These are phyloP conservation scores for Antigone vipio DNA, from an alignment of 2,113 vertebrate genomes.

Conservation along the genomic window DNA sequence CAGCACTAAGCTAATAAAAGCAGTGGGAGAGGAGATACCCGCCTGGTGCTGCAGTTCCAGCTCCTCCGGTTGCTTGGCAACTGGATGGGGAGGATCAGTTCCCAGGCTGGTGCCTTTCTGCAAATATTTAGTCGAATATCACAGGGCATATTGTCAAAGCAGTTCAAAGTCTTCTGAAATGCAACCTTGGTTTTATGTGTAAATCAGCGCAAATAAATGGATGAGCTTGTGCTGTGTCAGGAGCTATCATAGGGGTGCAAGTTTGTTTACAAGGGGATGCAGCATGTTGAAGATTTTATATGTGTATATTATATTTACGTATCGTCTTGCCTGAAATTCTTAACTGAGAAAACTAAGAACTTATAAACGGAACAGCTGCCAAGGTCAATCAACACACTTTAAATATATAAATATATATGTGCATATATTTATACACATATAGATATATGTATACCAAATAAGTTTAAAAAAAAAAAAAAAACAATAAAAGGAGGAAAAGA, in stretches of 20 bases:
- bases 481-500: not conserved
- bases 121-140: not conserved
- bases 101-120: not conserved
- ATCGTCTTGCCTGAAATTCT: not conserved
- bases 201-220: not conserved
- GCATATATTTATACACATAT: not conserved
- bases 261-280: not conserved
- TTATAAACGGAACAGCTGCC: not conserved
- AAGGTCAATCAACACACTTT: conserved; percentile 14
- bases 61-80: not conserved
- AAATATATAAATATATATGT: not conserved
- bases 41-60: not conserved
- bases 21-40: not conserved
- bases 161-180: not conserved
- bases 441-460: not conserved
- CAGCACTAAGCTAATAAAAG: not conserved
- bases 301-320: not conserved
- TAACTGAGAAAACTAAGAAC: not conserved
- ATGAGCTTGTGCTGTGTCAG: not conserved
- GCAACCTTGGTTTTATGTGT: not conserved
- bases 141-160: not conserved
- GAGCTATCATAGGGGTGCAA: not conserved
- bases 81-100: not conserved
- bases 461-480: not conserved
- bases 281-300: not conserved